Base-by-base conservation (phyloP, 2,797 vertebrate genomes). In the Karalla daura region DNA sequence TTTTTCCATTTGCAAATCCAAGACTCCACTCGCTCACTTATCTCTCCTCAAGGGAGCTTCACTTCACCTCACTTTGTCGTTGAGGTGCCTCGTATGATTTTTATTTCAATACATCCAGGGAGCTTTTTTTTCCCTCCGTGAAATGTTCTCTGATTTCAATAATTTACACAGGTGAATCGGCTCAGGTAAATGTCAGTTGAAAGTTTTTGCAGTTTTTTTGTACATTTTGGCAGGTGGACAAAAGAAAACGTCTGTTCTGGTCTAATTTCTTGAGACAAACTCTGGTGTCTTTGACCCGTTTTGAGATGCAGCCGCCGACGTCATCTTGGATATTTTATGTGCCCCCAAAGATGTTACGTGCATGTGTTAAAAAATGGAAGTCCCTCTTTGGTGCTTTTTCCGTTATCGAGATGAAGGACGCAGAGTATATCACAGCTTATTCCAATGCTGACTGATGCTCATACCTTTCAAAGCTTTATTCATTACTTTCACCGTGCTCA, bases 61-160 rank as follows among this genome's bases (percentile, higher is more conserved):
- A 46, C 45, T 63, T 52, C 43, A 63, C 40, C 50, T 60, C 55
- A 55, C 74, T 74, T 66, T 65, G 70, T 67, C 21, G 21, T 70
- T 20, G 33, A 76, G 71, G 49, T 73, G 27, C 59, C 78, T 78
- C 54, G 44, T 81, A 58, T 72, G 52, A 79, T 76, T 86, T 74
- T 55, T 70, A 52, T 59, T 61, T 70, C 59, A 78, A 72, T 74
- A 63, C 37, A 67, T 85, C 78, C 39, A 51, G 53, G n/a, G 62
- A 58, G 50, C 40, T 64, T 59, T 67, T n/a, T n/a, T n/a, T n/a
- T 68, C 54, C 78, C 44, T 70, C 7, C 14, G 60, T 46, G 53
- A 78, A 75, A 44, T 66, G n/a, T 62, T 51, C 63, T 56, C 56
- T 81, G 52, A 75, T 86, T 89, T 86, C 39, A 88, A 70, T 81